Percentiles rank a stretch among this genome's conserved stretches.
Evolutionary conservation across 2,113 vertebrate genomes (phyloP).

Genomic region (Tachuris rubrigastra): DNA sequence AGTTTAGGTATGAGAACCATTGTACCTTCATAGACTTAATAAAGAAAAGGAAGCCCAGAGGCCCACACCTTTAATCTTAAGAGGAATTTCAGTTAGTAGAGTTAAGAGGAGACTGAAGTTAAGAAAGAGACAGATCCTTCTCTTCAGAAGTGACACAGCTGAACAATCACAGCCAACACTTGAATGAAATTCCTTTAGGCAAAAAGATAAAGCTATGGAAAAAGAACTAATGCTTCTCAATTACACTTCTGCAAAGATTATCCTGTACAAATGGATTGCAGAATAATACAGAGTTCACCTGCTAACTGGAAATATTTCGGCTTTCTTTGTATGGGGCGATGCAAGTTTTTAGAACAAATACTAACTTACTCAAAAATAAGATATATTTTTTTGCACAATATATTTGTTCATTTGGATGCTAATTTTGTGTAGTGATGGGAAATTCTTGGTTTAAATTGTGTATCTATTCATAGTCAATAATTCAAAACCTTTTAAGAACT

Average conservation of each 20-base stretch:
- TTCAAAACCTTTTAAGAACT: not conserved
- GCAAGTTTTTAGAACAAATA: not conserved
- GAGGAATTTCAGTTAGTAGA: not conserved
- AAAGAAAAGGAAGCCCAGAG: not conserved
- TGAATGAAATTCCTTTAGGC: not conserved
- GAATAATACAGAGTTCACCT: not conserved
- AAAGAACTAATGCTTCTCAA: not conserved
- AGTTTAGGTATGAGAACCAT: not conserved
- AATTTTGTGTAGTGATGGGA: not conserved
- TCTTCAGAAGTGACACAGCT: not conserved
- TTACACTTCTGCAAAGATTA: not conserved
- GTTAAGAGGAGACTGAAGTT: not conserved
- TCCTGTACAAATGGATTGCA: not conserved
- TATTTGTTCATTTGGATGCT: not conserved
- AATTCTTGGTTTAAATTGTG: not conserved
- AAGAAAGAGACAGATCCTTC: not conserved
- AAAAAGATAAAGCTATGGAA: not conserved
- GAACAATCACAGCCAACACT: not conserved
- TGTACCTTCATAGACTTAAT: not conserved
- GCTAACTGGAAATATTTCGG: not conserved
- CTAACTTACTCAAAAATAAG: not conserved
- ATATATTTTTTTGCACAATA: not conserved
- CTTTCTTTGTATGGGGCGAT: not conserved
- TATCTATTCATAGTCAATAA: not conserved
- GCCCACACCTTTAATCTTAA: not conserved